These are phyloP conservation scores for Myiopsitta monachus DNA, from an alignment of 2,113 vertebrate species.

Conservation along the genomic window DNA sequence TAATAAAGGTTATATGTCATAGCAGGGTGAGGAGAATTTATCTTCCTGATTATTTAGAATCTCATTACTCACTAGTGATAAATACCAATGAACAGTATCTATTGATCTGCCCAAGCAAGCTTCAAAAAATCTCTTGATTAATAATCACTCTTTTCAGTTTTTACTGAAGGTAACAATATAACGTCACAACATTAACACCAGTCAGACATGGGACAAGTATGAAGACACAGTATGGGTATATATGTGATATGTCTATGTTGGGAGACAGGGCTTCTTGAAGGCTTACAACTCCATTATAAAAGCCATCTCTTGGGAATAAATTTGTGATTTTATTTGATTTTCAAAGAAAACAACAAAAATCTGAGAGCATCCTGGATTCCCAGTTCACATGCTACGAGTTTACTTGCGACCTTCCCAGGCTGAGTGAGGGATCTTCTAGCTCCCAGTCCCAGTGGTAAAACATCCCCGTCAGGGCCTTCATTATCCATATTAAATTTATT, in stretches of 20 bases:
- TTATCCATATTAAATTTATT: neutral
- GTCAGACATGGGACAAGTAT: neutral
- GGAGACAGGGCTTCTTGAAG: neutral
- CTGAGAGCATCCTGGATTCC: neutral
- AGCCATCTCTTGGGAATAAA: neutral
- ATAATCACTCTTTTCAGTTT: neutral
- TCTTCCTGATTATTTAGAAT: neutral
- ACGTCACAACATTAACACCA: neutral
- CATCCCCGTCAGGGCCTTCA: neutral
- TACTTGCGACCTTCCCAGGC: neutral
- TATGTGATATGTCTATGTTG: neutral
- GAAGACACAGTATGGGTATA: neutral
- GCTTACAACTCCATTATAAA: neutral
- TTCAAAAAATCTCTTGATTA: neutral
- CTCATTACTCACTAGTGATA: neutral
- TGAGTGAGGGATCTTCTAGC: neutral
- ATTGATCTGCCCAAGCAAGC: neutral
- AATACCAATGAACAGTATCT: neutral
- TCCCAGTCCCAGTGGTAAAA: neutral
- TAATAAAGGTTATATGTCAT: neutral
- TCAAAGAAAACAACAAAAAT: neutral
- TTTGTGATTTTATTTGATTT: neutral
- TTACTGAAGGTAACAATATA: neutral
- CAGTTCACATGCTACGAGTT: fast-evolving
- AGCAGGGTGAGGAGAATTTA: neutral